phyloP scores from a whole-genome alignment of 2,797 vertebrate genomes.

The Tarsius wallacei region DNA sequence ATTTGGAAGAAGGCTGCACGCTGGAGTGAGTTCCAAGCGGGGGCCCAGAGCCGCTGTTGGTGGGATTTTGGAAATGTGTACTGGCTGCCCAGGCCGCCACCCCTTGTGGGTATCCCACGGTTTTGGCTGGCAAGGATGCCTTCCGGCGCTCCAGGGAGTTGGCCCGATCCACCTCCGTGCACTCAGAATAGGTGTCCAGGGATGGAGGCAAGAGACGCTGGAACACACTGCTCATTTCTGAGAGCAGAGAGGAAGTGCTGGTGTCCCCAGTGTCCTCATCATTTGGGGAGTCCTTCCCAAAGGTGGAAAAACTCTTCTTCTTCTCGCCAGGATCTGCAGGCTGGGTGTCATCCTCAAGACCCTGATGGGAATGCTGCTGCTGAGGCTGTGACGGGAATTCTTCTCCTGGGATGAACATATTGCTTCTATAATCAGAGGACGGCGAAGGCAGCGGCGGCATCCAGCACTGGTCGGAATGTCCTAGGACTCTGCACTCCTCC shows the following conservation, averaged over 20 bases:
- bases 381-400: constrained; percentile 93
- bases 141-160: constrained; percentile 96
- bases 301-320: constrained; percentile 98
- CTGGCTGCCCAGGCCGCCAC: constrained; percentile 98
- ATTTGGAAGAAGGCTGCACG: constrained; percentile 94
- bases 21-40: constrained; percentile 93
- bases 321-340: constrained; percentile 91
- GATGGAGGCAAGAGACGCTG: constrained; percentile 96
- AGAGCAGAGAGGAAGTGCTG: constrained; percentile 95
- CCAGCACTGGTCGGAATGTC: constrained; percentile 99
- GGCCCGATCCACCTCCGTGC: constrained; percentile 92
- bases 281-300: constrained; percentile 94
- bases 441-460: constrained; percentile 97
- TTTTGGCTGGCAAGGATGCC: constrained; percentile 94
- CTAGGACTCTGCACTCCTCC: constrained; percentile 97
- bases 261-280: constrained; percentile 92
- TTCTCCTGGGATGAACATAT: constrained; percentile 98
- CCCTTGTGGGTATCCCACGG: constrained; percentile 94
- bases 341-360: constrained; percentile 92
- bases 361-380: constrained; percentile 89
- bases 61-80: constrained; percentile 97
- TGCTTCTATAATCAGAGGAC: constrained; percentile 96
- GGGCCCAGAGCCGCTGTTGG: constrained; percentile 91
- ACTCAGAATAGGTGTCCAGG: constrained; percentile 94
- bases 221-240: constrained; percentile 98